Evolutionary conservation across 2,113 vertebrate genomes (phyloP).

Genomic region (Hippocampus barbouri): DNA sequence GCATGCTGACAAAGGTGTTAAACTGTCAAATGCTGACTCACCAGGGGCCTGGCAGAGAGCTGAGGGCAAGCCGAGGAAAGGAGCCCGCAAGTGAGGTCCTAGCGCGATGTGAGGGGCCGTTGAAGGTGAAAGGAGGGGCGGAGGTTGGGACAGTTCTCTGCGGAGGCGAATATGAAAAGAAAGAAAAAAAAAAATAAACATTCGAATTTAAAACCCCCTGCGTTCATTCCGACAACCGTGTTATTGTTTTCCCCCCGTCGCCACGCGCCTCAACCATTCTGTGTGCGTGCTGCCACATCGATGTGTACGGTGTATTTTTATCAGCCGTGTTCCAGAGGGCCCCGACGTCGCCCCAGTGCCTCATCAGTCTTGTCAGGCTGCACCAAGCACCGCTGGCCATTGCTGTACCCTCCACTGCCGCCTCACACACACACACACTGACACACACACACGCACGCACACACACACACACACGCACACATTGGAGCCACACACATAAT

Average conservation of each 20-base stretch:
- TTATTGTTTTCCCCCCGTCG: constrained; percentile 2
- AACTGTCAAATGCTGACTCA: constrained; percentile 60
- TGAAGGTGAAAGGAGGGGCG: constrained; percentile 88
- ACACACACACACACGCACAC: constrained; percentile 21
- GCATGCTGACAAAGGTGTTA: not conserved
- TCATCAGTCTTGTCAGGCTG: constrained; percentile 76
- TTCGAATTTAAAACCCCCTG: not conserved
- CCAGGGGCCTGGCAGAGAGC: constrained; percentile 93
- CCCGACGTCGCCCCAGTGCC: constrained; percentile 61
- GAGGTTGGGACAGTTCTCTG: constrained; percentile 91
- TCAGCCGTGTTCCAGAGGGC: constrained; percentile 62
- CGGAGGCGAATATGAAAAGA: constrained; percentile 31
- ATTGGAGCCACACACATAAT: constrained; percentile 65
- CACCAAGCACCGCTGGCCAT: constrained; percentile 68
- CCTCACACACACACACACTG: constrained; percentile 45
- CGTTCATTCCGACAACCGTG: not conserved
- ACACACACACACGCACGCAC: constrained; percentile 25
- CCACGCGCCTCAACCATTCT: constrained; percentile 8
- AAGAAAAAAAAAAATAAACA: not conserved
- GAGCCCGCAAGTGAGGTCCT: constrained; percentile 90
- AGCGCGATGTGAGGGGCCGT: constrained; percentile 89
- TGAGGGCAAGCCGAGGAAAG: constrained; percentile 89
- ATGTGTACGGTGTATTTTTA: constrained; percentile 68
- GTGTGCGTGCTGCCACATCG: constrained; percentile 17
- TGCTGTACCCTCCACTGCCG: constrained; percentile 69